Evolutionary conservation across 2,113 vertebrate species (phyloP).

Genomic region (Phrynosoma blainvillii): DNA sequence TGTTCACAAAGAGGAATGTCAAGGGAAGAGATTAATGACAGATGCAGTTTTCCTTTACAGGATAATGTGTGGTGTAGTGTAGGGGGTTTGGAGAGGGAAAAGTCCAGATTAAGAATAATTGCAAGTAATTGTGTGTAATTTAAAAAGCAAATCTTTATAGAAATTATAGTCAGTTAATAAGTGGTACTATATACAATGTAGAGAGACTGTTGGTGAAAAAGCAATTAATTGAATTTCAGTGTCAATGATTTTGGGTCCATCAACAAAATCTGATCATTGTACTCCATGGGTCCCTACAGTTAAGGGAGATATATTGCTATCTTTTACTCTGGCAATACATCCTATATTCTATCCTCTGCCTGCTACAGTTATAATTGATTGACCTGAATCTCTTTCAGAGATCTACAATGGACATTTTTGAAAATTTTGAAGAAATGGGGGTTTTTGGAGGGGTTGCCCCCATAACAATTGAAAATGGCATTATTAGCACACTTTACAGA

Average conservation of each 20-base stretch:
- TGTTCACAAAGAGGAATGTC: slow-evolving; percentile 25
- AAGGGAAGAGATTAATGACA: slow-evolving; percentile 52
- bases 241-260: slow-evolving; percentile 51
- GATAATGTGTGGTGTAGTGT: slow-evolving; percentile 38
- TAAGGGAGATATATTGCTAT: slow-evolving; percentile 1
- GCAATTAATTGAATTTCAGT: slow-evolving; percentile 47
- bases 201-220: slow-evolving; percentile 19
- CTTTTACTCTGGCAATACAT: not conserved
- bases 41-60: slow-evolving; percentile 49
- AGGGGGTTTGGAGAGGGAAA: not conserved
- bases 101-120: slow-evolving; percentile 52
- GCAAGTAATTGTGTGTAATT: slow-evolving; percentile 58
- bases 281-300: slow-evolving; percentile 13
- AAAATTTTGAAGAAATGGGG: too few species aligned
- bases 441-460: too few species aligned
- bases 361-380: too few species aligned
- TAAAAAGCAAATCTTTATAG: slow-evolving; percentile 49
- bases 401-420: too few species aligned
- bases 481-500: too few species aligned
- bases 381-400: too few species aligned
- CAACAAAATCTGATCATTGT: slow-evolving; percentile 7
- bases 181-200: not conserved
- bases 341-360: too few species aligned
- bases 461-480: too few species aligned
- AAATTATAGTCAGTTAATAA: slow-evolving; percentile 45